Evolutionary conservation across 1,140 invertebrate genomes (phyloP), one percentile per base, ranked within the genome.

Genomic region (Apis cerana): DNA sequence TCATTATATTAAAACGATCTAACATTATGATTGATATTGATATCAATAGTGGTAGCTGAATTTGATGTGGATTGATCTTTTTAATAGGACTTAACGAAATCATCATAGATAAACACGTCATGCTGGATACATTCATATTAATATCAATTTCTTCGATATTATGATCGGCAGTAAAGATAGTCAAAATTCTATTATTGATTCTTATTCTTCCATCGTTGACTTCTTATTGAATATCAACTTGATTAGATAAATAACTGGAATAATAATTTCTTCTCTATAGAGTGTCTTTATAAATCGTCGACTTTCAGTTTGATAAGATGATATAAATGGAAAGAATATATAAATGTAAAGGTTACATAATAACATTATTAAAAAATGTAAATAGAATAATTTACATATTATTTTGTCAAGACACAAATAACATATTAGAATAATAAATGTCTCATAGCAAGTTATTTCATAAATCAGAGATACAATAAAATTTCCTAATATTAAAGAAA

Each of bases 21-120:
- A 67, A 78, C 23, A 54, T n/a, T n/a, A 78, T 78, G 76, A 78
- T 78, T 69, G 50, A 78, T 78, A 50, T n/a, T n/a, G 13, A 43
- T 61, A 74, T 7, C 71, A 50, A 48, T 5, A 13, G 12, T n/a
- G n/a, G 27, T 54, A 69, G 52, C 54, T 78, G 76, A 69, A 43
- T 59, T 11, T 58, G 64, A 48, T 65, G 50, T 33, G 23, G n/a
- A 54, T 8, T 43, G 33, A 27, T 43, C 12, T 27, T 76, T 65
- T 54, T 59, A 78, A 78, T 19, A n/a, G 17, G 23, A 27, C 54
- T 2, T 65, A 11, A 78, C 54, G 33, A 59, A 78, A 61, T 48
- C 54, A 43, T 69, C 23, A 17, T 48, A n/a, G 65, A 69, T 78
- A 56, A 78, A 43, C 11, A 23, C 11, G 4, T n/a, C 1, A 56